Evolutionary conservation across 2,113 vertebrate genomes (phyloP).

Genomic region (Antechinus flavipes): DNA sequence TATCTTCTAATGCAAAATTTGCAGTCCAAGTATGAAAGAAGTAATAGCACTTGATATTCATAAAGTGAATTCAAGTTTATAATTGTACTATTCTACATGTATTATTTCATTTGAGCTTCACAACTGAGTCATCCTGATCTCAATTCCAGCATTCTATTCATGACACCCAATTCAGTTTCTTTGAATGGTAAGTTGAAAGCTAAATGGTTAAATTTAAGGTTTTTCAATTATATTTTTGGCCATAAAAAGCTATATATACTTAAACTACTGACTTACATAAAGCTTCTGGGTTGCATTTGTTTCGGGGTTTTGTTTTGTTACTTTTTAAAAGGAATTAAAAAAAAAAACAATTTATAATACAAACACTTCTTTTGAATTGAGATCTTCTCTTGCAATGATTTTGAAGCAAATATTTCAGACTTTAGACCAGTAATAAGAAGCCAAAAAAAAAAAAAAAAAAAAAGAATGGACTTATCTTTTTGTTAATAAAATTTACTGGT

Average conservation of each 20-base stretch:
- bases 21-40: slow-evolving; percentile 26
- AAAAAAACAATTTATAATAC: not conserved
- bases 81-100: not conserved
- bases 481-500: not conserved
- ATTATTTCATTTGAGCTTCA: not conserved
- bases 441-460: not conserved
- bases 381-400: not conserved
- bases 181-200: not conserved
- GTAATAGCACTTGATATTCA: not conserved
- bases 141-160: not conserved
- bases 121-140: not conserved
- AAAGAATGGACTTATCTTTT: not conserved
- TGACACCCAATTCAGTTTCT: not conserved
- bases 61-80: not conserved
- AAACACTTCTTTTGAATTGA: not conserved
- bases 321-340: not conserved
- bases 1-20: slow-evolving; percentile 4
- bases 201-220: slow-evolving; percentile 8
- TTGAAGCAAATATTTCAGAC: not conserved
- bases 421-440: not conserved
- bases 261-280: not conserved
- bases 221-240: slow-evolving; percentile 12
- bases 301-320: no score
- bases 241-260: not conserved
- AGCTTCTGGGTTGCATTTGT: not conserved